Evolutionary conservation across 2,797 vertebrate genomes (phyloP).

Genomic region (Poecilia wingei): DNA sequence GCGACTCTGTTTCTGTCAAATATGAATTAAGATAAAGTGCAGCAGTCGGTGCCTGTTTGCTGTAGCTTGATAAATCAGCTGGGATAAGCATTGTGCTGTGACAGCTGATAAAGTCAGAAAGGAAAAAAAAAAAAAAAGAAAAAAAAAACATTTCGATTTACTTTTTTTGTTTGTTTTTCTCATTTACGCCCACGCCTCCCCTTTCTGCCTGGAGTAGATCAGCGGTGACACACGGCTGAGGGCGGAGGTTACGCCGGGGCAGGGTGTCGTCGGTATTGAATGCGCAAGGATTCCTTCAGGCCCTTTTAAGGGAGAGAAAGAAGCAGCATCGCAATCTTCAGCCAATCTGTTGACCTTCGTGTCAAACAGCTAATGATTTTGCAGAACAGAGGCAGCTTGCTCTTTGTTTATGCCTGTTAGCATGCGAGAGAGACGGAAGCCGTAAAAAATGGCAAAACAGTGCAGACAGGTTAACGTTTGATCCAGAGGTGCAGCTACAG

Average conservation of each 20-base stretch:
- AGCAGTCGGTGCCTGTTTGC: slow-evolving; percentile 18
- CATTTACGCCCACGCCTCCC: slow-evolving; percentile 18
- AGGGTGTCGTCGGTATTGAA: slow-evolving; percentile 42
- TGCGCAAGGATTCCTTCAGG: slow-evolving; percentile 40
- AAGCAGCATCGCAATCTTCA: slow-evolving; percentile 48
- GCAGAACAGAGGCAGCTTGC: slow-evolving; percentile 49
- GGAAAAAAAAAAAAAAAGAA: not conserved
- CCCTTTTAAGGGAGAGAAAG: slow-evolving; percentile 64
- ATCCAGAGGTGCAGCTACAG: not conserved
- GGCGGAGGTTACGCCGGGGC: slow-evolving; percentile 49
- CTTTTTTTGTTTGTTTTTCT: not conserved
- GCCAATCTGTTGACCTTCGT: slow-evolving; percentile 49
- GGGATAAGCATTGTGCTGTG: slow-evolving; percentile 12
- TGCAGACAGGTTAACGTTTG: not conserved
- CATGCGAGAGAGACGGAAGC: slow-evolving; percentile 4
- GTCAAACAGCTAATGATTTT: slow-evolving; percentile 40
- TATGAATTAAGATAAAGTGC: slow-evolving; percentile 19
- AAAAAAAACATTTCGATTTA: not conserved
- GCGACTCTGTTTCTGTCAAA: slow-evolving; percentile 27
- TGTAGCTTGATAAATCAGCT: slow-evolving; percentile 22
- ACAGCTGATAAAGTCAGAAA: slow-evolving; percentile 19
- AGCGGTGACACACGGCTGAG: slow-evolving; percentile 43
- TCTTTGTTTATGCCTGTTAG: slow-evolving; percentile 42
- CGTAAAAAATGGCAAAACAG: not conserved
- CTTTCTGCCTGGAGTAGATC: slow-evolving; percentile 61